A percentile compares a stretch with the other conserved stretches of the same genome.
Evolutionary conservation across 2,113 vertebrate species (phyloP).

Genomic region (Gnathonemus echidnorhynchus): DNA sequence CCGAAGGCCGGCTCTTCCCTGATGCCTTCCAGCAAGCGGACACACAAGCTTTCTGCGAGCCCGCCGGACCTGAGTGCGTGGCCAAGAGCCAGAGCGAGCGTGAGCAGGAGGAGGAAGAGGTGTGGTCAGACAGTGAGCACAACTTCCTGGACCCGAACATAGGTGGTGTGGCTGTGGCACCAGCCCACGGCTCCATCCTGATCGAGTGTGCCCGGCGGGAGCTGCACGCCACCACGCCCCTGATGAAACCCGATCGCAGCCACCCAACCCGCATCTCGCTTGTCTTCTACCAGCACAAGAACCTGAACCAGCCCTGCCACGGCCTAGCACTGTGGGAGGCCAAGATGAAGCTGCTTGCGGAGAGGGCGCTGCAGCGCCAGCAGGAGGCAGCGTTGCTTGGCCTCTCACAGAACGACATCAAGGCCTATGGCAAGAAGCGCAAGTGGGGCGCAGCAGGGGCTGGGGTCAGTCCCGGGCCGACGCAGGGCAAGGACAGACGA

Average conservation of each 20-base stretch:
- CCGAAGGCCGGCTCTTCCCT: constrained; percentile 66
- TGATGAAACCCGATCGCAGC: constrained; percentile 88
- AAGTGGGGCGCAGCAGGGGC: constrained; percentile 72
- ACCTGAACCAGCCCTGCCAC: constrained; percentile 92
- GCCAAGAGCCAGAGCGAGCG: constrained; percentile 46
- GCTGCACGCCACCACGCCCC: constrained; percentile 90
- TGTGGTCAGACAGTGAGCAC: constrained; percentile 96
- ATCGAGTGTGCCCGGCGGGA: constrained; percentile 92
- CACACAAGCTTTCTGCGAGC: constrained; percentile 66
- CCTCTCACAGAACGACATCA: constrained; percentile 79
- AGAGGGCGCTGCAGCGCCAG: constrained; percentile 76
- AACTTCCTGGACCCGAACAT: constrained; percentile 97
- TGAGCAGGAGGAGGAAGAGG: constrained; percentile 49
- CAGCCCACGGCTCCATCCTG: constrained; percentile 86
- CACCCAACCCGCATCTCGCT: constrained; percentile 95
- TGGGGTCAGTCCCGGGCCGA: constrained; percentile 66
- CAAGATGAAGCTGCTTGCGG: constrained; percentile 93
- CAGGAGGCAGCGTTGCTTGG: constrained; percentile 86
- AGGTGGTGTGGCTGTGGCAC: constrained; percentile 88
- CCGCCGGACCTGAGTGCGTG: constrained; percentile 64
- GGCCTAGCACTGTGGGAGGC: constrained; percentile 94
- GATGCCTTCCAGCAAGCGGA: constrained; percentile 56
- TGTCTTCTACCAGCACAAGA: constrained; percentile 99
- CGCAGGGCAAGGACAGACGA: constrained; percentile 61
- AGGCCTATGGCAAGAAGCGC: constrained; percentile 85